Percentiles rank a stretch among this genome's conserved stretches.
Conservation (phyloP, 2,113 vertebrate species). For the Poicephalus meyeri region DNA sequence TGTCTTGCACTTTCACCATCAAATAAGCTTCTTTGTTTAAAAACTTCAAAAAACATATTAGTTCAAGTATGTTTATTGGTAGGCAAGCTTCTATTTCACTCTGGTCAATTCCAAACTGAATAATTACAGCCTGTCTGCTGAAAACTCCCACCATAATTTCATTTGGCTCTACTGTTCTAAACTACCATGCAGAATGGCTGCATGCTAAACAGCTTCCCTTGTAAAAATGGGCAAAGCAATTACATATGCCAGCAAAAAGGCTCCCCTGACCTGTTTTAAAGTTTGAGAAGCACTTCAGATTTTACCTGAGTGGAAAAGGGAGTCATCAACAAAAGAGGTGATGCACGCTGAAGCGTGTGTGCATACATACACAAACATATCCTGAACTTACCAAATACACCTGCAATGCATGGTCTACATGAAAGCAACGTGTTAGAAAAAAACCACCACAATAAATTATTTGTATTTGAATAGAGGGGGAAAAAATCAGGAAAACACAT, state of each 20-base stretch:
- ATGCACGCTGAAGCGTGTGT: neutral
- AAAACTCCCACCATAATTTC: conserved; percentile 55
- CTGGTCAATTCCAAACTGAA: conserved; percentile 63
- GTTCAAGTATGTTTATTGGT: conserved; percentile 48
- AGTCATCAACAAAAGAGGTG: neutral
- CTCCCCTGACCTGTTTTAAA: neutral
- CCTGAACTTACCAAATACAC: neutral
- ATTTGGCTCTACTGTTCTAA: conserved; percentile 17
- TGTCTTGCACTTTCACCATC: neutral
- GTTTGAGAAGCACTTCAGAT: neutral
- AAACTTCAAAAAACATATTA: conserved; percentile 43
- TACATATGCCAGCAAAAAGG: neutral
- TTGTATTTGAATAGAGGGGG: neutral
- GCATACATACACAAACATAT: neutral
- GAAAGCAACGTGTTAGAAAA: neutral
- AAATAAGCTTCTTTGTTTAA: conserved; percentile 24
- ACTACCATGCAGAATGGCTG: neutral
- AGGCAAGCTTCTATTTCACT: conserved; percentile 59
- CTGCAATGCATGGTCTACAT: neutral
- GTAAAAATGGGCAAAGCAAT: conserved; percentile 2
- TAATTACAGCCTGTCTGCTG: conserved; percentile 61
- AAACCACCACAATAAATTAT: neutral
- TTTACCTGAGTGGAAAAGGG: neutral
- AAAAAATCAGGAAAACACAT: neutral
- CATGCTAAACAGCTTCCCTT: neutral